phyloP scores from a whole-genome alignment of 2,113 vertebrate genomes.

The Nannospalax galili region DNA sequence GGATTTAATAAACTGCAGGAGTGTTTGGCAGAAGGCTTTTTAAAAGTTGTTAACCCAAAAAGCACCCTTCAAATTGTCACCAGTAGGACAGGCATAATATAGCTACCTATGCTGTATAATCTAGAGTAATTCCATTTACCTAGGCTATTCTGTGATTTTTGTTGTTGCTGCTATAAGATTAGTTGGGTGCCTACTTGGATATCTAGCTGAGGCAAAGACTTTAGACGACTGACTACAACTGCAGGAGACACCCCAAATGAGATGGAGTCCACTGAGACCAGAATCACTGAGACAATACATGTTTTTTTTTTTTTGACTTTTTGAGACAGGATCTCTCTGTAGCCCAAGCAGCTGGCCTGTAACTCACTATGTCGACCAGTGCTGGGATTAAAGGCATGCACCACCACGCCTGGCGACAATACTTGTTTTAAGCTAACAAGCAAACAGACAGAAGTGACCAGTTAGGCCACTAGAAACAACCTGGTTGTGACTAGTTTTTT shows the following conservation, averaged over 20 bases:
- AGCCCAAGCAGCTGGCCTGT: too few relatives aligned
- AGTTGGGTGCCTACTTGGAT: background rate
- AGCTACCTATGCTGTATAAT: background rate
- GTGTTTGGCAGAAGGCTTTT: slow-evolving; percentile 12
- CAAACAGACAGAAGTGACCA: background rate
- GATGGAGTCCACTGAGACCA: background rate
- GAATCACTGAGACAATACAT: background rate
- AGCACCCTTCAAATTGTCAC: background rate
- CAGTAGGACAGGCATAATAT: background rate
- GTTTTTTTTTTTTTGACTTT: too few relatives aligned
- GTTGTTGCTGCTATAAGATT: background rate
- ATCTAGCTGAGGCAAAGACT: background rate
- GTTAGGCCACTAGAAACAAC: slow-evolving; percentile 20
- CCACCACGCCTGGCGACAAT: too few relatives aligned
- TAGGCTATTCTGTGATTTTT: background rate
- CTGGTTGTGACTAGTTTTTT: slow-evolving; percentile 5
- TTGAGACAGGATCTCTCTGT: too few relatives aligned
- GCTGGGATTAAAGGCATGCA: too few relatives aligned
- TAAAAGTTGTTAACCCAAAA: background rate
- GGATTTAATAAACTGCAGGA: background rate
- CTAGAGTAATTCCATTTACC: background rate
- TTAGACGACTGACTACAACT: background rate
- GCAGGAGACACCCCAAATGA: background rate
- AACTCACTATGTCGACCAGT: too few relatives aligned
- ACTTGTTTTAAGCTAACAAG: background rate